Evolutionary conservation across 2,888 invertebrate species (phyloP).

Genomic region (Nemurella pictetii): DNA sequence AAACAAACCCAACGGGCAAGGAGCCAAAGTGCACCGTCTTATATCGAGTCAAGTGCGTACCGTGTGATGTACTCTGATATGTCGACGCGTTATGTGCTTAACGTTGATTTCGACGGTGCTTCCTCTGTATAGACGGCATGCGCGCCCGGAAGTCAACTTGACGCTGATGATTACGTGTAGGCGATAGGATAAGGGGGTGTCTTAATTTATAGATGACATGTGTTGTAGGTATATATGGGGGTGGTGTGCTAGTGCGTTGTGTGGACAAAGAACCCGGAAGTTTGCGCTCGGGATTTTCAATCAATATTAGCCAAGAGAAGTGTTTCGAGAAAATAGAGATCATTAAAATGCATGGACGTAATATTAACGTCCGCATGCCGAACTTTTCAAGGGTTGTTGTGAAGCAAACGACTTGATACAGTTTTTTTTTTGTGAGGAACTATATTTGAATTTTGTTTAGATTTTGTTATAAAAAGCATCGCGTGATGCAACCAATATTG

Average conservation of each 20-base stretch:
- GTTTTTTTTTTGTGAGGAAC: too few relatives aligned
- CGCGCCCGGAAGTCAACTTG: background rate
- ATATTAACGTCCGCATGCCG: too few relatives aligned
- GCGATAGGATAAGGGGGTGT: background rate
- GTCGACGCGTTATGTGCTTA: background rate
- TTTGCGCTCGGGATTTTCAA: background rate
- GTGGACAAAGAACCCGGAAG: background rate
- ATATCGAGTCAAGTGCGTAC: background rate
- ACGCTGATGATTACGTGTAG: background rate
- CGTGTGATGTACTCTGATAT: background rate
- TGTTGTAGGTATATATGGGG: too few relatives aligned
- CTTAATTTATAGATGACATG: background rate
- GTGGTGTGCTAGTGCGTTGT: background rate
- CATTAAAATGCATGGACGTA: too few relatives aligned
- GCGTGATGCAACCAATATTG: too few relatives aligned
- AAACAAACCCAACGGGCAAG: too few relatives aligned
- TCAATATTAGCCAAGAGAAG: too few relatives aligned
- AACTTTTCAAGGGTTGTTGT: too few relatives aligned
- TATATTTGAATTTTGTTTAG: too few relatives aligned
- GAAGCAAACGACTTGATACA: too few relatives aligned
- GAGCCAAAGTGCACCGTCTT: background rate
- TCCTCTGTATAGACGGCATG: background rate
- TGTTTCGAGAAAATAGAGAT: too few relatives aligned
- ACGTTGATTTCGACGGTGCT: background rate
- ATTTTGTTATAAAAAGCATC: too few relatives aligned